Base-by-base conservation (phyloP, 2,797 vertebrate genomes). In the Acipenser ruthenus region DNA sequence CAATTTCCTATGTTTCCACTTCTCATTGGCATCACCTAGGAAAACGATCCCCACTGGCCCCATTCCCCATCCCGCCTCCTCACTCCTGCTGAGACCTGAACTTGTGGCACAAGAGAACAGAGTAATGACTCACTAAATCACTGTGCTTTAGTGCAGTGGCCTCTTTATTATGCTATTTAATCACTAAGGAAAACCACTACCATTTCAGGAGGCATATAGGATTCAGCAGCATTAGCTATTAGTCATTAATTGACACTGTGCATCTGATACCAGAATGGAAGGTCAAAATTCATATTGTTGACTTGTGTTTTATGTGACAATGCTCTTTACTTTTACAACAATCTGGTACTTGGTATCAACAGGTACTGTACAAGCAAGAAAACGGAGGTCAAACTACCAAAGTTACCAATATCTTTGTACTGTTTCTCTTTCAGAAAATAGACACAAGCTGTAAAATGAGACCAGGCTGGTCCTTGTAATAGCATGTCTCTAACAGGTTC, bases 61-160 rank as follows among this genome's bases (percentile, higher is more conserved):
- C 63, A 55, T 68, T 66, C 69, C 68, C 12, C 47, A 49, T 60
- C 66, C 64, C 67, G 64, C 50, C n/a, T 13, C 10, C 48, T 51
- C 49, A 49, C 84, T 83, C 87, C 82, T 83, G 81, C 72, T 64
- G 84, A 73, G 82, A 82, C 77, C 76, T 88, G 85, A 90, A 88
- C 86, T 87, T 84, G 79, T 82, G 80, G 79, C 84, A 83, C 49
- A 73, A 74, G 80, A 81, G 82, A 80, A 83, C 81, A 70, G 73
- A 80, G 78, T 80, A 87, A 87, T 88, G 88, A 85, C 83, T 90
- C 84, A 79, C 81, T 91, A 89, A 91, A 91, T 90, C 89, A 91
- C 72, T 9, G 62, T 68, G 73, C 82, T 89, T 90, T 89, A 89
- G 86, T 87, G 83, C 80, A 74, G 71, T 82, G 79, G 78, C 79